Evolutionary conservation across 1,140 invertebrate species (phyloP), one percentile per base, ranked within the genome.

Genomic region (Drosophila nebulosa): DNA sequence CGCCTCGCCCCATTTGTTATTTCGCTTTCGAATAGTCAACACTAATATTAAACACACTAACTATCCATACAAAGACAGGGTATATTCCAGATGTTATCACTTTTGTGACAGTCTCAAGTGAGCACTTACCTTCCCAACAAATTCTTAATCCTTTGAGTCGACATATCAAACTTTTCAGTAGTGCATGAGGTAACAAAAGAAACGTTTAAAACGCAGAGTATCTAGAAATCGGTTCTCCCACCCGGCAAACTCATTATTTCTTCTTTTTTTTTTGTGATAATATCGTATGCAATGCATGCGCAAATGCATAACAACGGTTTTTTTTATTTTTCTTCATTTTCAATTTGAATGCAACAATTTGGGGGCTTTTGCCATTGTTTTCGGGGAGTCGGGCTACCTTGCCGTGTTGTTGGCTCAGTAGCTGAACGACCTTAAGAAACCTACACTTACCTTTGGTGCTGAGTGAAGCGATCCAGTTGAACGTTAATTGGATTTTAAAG

Each of bases 231-330:
- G 39, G 7, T 6, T 10, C 16, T 46, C 39, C 21, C 3, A 7
- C 4, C 14, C 4, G 9, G 21, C 1, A 3, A 16, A 74, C 50
- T 10, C 9, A 50, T 27, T 39, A n/a, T n/a, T n/a, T n/a, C n/a
- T 50, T 53, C 72, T 64, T 86, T 61, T 60, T 6, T 30, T 30
- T 30, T 30, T 30, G 27, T 65, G 55, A 50, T 64, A 70, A 86
- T 86, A 83, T 57, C 59, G 75, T 88, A 88, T 88, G 83, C 83
- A 79, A 72, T 72, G 68, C 83, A 88, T 88, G 83, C 75, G 79
- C 79, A 88, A 88, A 84, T 88, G 83, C 83, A 88, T 88, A 88
- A 88, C 83, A 88, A 89, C 83, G 83, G 83, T 89, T 89, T 88
- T 74, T 73, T 27, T 30, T 30, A 30, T 30, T 73, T 18, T 56